Evolutionary conservation across 1,140 invertebrate species (phyloP), one percentile per base, ranked within the genome.

Genomic region (Adoxophyes honmai): DNA sequence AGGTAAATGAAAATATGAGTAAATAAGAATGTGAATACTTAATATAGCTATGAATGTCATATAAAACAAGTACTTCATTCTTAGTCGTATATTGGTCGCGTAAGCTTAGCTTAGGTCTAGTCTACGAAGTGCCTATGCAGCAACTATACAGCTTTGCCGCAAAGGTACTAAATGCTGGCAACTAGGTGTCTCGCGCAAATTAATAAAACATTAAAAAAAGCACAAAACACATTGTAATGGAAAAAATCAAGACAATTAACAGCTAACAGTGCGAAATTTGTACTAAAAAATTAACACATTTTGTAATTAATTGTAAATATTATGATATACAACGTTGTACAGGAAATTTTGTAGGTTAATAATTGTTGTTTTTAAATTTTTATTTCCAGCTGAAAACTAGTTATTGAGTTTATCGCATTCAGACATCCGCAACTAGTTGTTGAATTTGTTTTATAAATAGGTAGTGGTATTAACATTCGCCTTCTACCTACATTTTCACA

Each of bases 251-350:
- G 15, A 34, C 8, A 35, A 52, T n/a, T 34, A 16, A 52, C 5
- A 4, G 4, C 51, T 52, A 34, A 52, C 13, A 52, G 34, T 34
- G 28, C 33, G 14, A 16, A 35, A 35, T 52, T 52, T 52, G 51
- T 52, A 52, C 51, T 52, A 52, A 52, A 52, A 52, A 34, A 52
- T 52, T 52, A 52, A 52, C 15, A 34, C 28, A 52, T 52, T 52
- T 34, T n/a, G n/a, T n/a, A n/a, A n/a, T 10, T 35, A 34, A 48
- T 21, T 33, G 11, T 28, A 28, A 28, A 54, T 13, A 54, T 36
- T 36, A 48, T 48, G n/a, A 21, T 48, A 16, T 48, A 1, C 16
- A 18, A 8, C 42, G 10, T 21, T 21, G 5, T n/a, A 48, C 21
- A 21, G 14, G 21, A 48, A n/a, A n/a, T n/a, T n/a, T n/a, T n/a